Base-by-base conservation (phyloP, 2,797 vertebrate genomes). In the Poecilia velifera region DNA sequence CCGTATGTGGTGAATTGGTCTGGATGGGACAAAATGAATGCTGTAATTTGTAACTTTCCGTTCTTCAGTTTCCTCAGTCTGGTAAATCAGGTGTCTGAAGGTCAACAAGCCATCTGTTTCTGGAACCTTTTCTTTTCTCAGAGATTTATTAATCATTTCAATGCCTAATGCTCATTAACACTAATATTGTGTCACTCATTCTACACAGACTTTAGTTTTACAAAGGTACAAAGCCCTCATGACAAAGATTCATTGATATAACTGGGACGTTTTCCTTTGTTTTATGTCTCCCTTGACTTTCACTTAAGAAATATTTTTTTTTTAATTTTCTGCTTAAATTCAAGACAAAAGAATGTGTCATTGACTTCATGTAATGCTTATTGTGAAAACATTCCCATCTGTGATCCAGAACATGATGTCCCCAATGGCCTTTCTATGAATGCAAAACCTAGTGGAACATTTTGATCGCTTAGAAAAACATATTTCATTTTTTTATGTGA, bases 21-120 rank as follows among this genome's bases (percentile, higher is more conserved):
- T 47, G 55, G 45, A 51, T 20, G 25, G 39, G 31, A 41, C 1
- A 22, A 72, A 14, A 4, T 36, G 3, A 28, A 41, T 36, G 36
- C 25, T 53, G 28, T 78, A 7, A 36, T 73, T 62, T 28, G 55
- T 73, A 51, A 73, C 45, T 79, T 73, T 79, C 55, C 66, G 43
- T 57, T 77, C 25, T 39, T 43, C 8, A 28, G 64, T 34, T 41
- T 22, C 47, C 36, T 55, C 25, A 51, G 34, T 34, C n/a, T 20
- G 59, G 70, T n/a, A 2, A 25, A 34, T n/a, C 28, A 7, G 36
- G 70, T 72, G 34, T 55, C 34, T 77, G 47, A 55, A 39, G 39
- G 25, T 2, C 18, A 31, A 43, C 36, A 55, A 39, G 14, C 46
- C 25, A 1, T 62, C 36, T 62, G 55, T 22, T 75, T 68, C 28